Conservation (phyloP, 2,888 invertebrate species). For the Drosophila histrio region DNA sequence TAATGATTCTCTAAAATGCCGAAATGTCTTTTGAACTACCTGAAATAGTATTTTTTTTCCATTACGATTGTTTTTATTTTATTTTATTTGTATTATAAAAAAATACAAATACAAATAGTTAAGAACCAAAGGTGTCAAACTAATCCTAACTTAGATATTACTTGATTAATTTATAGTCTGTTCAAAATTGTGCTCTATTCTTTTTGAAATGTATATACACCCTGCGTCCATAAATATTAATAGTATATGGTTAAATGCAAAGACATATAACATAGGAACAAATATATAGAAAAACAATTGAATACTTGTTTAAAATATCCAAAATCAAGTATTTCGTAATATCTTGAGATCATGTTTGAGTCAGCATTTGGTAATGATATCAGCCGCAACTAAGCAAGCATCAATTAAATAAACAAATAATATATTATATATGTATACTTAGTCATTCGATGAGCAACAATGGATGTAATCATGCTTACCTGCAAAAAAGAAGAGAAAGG, state of each 20-base stretch:
- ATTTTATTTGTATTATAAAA: too few species aligned
- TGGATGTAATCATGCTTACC: conserved; percentile 54
- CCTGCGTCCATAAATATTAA: too few species aligned
- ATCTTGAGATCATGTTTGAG: conserved; percentile 36
- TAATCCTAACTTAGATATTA: too few species aligned
- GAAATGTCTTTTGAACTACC: neutral
- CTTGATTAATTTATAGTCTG: too few species aligned
- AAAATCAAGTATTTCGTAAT: neutral
- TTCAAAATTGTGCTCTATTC: too few species aligned
- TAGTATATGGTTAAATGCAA: too few species aligned
- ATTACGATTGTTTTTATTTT: too few species aligned
- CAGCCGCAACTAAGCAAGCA: conserved; percentile 3
- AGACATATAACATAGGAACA: neutral
- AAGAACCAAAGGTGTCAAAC: too few species aligned
- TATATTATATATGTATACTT: conserved; percentile 37
- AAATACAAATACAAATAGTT: too few species aligned
- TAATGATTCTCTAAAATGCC: neutral
- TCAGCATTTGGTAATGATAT: conserved; percentile 58
- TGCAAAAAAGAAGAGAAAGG: conserved; percentile 37
- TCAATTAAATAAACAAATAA: conserved; percentile 24
- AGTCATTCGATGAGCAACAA: conserved; percentile 48
- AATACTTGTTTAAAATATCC: neutral
- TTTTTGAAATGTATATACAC: too few species aligned
- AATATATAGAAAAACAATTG: neutral
- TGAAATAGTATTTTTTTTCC: too few species aligned